Evolutionary conservation across 1,140 invertebrate genomes (phyloP), one percentile per base, ranked within the genome.

Genomic region (Propsilocerus akamusi): DNA sequence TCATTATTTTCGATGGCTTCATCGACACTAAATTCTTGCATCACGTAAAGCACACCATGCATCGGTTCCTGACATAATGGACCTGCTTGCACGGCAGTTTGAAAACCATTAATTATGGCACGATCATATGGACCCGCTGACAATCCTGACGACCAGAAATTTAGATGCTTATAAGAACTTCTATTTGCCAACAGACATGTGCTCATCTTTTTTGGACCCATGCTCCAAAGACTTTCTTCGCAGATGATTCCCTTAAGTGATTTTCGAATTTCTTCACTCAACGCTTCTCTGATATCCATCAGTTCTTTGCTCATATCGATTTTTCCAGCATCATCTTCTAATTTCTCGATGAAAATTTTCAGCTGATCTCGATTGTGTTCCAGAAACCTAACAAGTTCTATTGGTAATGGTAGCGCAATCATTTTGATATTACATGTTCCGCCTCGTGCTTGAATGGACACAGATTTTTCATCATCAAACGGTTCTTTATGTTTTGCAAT

Each of bases 11-110:
- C 34, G 10, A 41, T 41, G 14, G 63, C 59, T 50, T 73, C 71
- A 49, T 75, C 65, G 6, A 78, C 60, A 49, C 70, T 69, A 84
- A 86, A 90, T 58, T 83, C 81, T 59, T 93, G 81, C 2, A 97
- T 72, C 53, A 89, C 71, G 66, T 96, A 95, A 50, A 81, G 87
- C 1, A 97, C 87, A 2, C 93, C 93, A 72, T 84, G 86, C 83
- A 97, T 87, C 14, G 92, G 89, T 60, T 97, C 94, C 63, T 97
- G 90, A 69, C 94, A 97, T 17, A 97, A 62, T 4, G 92, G 90
- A 4, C 95, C 94, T 46, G 86, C 77, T 12, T 84, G 65, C 2
- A 87, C 84, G 0, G 90, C 90, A 59, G 97, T 64, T 73, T 97
- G 89, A 66, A 97, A 99, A 2, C 95, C 94, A 71, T 86, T 93